Evolutionary conservation across 2,888 invertebrate genomes (phyloP).

Genomic region (Hydriomena furcata): DNA sequence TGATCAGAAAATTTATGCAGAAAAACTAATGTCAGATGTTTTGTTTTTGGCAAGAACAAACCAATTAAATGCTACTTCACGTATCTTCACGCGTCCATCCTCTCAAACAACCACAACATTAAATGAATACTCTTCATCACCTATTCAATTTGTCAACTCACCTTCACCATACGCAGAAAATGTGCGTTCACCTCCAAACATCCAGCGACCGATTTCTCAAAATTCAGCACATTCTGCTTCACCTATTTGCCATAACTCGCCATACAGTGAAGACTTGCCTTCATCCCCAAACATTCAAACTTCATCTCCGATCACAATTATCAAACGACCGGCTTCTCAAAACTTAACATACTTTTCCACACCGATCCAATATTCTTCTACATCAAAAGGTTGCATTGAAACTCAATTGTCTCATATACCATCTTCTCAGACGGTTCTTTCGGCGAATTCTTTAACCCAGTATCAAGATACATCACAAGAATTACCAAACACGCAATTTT

Average conservation of each 20-base stretch:
- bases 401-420: constrained; percentile 16
- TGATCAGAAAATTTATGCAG: constrained; percentile 14
- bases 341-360: constrained; percentile 5
- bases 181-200: constrained; percentile 7
- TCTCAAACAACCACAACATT: constrained; percentile 13
- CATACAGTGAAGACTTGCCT: constrained; percentile 16
- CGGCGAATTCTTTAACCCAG: constrained; percentile 14
- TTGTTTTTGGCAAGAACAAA: constrained; percentile 25
- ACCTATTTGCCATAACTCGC: constrained; percentile 12
- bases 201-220: constrained; percentile 13
- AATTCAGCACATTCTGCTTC: constrained; percentile 13
- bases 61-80: constrained; percentile 24
- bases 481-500: constrained; percentile 17
- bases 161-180: constrained; percentile 11
- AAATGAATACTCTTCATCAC: constrained; percentile 15
- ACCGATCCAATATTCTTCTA: constrained; percentile 15
- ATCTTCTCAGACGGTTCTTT: constrained; percentile 17
- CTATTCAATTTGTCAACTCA: constrained; percentile 10
- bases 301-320: constrained; percentile 16
- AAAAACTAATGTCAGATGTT: constrained; percentile 27
- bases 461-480: constrained; percentile 16
- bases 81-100: constrained; percentile 12
- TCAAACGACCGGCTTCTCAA: constrained; percentile 11
- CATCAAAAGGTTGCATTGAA: constrained; percentile 16
- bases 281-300: constrained; percentile 14